Evolutionary conservation across 2,888 invertebrate species (phyloP).

Genomic region (Callosobruchus maculatus): DNA sequence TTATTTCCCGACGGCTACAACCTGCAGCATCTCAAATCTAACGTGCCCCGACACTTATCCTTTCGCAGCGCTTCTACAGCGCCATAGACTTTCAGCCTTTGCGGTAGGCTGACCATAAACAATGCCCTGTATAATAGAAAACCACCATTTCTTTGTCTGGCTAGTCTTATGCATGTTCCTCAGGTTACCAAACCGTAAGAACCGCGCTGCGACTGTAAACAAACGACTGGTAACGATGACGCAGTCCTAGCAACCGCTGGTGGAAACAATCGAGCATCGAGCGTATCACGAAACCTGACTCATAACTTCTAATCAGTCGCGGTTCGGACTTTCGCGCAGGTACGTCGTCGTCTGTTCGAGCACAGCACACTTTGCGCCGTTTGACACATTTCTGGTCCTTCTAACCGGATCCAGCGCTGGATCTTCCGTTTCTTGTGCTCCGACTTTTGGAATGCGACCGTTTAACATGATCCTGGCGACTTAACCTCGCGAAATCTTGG

Average conservation of each 20-base stretch:
- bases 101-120: too few species aligned
- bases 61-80: too few species aligned
- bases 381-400: background rate
- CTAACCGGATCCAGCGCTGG: background rate
- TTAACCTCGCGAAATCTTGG: background rate
- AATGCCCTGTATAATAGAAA: background rate
- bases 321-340: slow-evolving; percentile 6
- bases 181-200: background rate
- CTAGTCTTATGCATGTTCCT: background rate
- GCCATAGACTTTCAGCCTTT: too few species aligned
- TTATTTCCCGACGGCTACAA: too few species aligned
- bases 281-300: slow-evolving; percentile 28
- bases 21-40: too few species aligned
- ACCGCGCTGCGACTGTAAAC: background rate
- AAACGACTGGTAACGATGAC: slow-evolving; percentile 2
- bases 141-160: background rate
- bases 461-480: background rate
- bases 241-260: slow-evolving; percentile 26
- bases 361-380: background rate
- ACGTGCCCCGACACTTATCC: too few species aligned
- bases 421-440: background rate
- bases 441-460: background rate
- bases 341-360: slow-evolving; percentile 1
- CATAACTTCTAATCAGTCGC: slow-evolving; percentile 28
- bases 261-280: slow-evolving; percentile 12